Base-by-base conservation (phyloP, 1,140 invertebrate species). In the Drosophila dunni region DNA sequence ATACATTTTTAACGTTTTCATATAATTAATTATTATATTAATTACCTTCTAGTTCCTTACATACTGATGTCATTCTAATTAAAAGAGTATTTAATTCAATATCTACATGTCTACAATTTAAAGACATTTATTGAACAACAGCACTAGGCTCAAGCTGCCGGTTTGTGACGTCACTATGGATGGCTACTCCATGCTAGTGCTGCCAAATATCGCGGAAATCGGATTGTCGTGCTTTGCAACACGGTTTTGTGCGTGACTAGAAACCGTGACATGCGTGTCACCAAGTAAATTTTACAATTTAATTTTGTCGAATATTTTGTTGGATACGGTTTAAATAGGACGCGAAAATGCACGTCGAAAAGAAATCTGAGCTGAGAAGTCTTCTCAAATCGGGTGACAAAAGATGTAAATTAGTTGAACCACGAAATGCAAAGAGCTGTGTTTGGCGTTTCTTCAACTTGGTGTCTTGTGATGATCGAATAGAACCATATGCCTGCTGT, bases 171-270 rank as follows among this genome's bases (percentile, higher is more conserved):
- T 69, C 65, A 69, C 36, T 48, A 11, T n/a, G 6, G 50, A 7
- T 29, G 62, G 38, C 3, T 15, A 20, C 20, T 10, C 38, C 9
- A 38, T 62, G 40, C 11, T 7, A 74, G 72, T 75, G 72, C 34
- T 64, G 67, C 9, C 20, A 57, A 63, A 34, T 17, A 17, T 20
- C 3, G n/a, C 15, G 15, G 11, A 11, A 15, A 15, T 17, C 56
- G 58, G 36, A 62, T 24, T 57, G 36, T 42, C 6, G 45, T 58
- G 51, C 17, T 88, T 75, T 72, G 13, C 84, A 75, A 63, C 79
- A 86, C 83, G 65, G 50, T 79, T 88, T 75, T 86, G 84, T 86
- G 83, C 83, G 83, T 86, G 83, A 86, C 83, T 88, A 64, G 81
- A 78, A 69, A 68, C 79, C 83, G 82, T 88, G 83, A 79, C 73